A percentile compares a stretch with the other conserved stretches of the same genome.
Evolutionary conservation across 2,113 vertebrate species (phyloP).

Genomic region (Trematomus loennbergii): DNA sequence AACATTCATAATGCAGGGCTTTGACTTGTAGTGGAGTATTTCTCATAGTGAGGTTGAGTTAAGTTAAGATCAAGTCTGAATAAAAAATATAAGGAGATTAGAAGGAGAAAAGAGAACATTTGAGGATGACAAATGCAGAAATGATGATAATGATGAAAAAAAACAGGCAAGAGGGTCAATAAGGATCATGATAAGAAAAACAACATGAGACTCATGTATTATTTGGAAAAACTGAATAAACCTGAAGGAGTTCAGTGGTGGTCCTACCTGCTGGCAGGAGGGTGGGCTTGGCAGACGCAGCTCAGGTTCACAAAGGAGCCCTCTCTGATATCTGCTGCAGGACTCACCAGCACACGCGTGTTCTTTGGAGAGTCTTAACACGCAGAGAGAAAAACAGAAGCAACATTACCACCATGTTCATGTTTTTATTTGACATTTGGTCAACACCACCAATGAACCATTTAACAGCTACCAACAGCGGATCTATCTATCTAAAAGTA

Average conservation of each 20-base stretch:
- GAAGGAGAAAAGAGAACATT: not conserved
- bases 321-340: constrained; percentile 82
- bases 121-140: not conserved
- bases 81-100: not conserved
- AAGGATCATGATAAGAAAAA: too few species aligned
- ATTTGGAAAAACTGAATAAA: too few species aligned
- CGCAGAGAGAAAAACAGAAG: not conserved
- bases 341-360: constrained; percentile 74
- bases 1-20: too few species aligned
- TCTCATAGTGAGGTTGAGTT: too few species aligned
- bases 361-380: constrained; percentile 81
- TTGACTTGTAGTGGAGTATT: too few species aligned
- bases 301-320: constrained; percentile 79
- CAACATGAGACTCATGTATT: too few species aligned
- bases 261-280: constrained; percentile 70
- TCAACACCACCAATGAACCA: not conserved
- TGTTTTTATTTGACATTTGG: not conserved
- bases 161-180: too few species aligned
- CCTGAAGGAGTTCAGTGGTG: not conserved
- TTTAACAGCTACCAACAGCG: not conserved
- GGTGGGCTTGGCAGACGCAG: constrained; percentile 77
- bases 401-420: not conserved
- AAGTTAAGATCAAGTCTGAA: not conserved
- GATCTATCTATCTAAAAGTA: not conserved
- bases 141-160: not conserved